Conservation (phyloP, 2,113 vertebrate genomes). For the Oncorhynchus keta region DNA sequence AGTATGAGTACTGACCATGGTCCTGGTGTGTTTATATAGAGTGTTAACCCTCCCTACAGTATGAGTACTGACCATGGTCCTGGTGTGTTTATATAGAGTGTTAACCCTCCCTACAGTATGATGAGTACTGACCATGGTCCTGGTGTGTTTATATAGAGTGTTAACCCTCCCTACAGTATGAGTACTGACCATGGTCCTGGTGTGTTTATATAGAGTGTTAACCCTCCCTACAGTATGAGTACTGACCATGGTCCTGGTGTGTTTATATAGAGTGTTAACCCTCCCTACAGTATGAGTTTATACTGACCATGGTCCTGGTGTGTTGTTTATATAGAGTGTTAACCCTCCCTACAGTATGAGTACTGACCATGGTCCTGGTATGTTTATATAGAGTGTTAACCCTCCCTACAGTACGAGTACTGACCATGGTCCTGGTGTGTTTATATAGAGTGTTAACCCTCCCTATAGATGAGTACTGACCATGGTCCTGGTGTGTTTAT, state of each 20-base stretch:
- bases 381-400: too few species aligned
- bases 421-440: constrained; percentile 86
- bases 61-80: constrained; percentile 77
- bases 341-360: too few species aligned
- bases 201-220: constrained; percentile 60
- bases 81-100: constrained; percentile 70
- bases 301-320: constrained; percentile 83
- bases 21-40: too few species aligned
- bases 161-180: neutral
- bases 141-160: too few species aligned
- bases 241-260: too few species aligned
- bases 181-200: constrained; percentile 81
- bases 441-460: constrained; percentile 26
- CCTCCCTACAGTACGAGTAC: too few species aligned
- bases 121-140: too few species aligned
- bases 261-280: too few species aligned
- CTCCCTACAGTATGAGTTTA: neutral
- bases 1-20: too few species aligned
- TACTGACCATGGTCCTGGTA: too few species aligned
- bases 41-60: neutral
- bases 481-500: constrained; percentile 82
- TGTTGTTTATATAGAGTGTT: constrained; percentile 59
- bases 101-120: too few species aligned
- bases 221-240: too few species aligned
- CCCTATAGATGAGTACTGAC: constrained; percentile 55